Conservation (phyloP, 2,797 vertebrate genomes). For the Myotis planiceps region DNA sequence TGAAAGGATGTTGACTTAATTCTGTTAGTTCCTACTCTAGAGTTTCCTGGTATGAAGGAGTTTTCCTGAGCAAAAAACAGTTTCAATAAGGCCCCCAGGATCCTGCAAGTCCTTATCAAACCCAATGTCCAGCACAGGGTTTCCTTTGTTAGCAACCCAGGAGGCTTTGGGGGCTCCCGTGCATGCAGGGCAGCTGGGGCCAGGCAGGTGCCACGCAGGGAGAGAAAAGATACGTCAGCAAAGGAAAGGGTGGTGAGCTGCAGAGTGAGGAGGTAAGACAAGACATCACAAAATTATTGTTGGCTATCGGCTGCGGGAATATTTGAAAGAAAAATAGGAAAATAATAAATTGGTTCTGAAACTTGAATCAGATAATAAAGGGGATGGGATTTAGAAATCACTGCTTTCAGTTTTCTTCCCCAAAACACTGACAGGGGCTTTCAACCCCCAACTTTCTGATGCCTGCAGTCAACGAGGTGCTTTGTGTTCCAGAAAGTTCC, state of each 20-base stretch:
- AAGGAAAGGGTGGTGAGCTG: neutral
- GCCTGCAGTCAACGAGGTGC: neutral
- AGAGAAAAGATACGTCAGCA: neutral
- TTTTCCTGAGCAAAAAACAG: neutral
- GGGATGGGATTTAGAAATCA: neutral
- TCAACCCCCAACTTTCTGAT: neutral
- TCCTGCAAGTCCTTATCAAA: neutral
- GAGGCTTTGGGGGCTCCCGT: neutral
- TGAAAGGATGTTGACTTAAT: neutral
- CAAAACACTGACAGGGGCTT: neutral
- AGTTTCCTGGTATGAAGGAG: neutral
- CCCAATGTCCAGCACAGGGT: neutral
- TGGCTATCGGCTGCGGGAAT: rapidly evolving
- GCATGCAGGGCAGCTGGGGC: neutral
- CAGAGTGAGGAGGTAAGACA: neutral
- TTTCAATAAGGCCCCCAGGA: neutral
- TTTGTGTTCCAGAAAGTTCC: neutral
- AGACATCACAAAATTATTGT: neutral
- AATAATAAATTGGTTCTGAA: neutral
- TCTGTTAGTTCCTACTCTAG: neutral
- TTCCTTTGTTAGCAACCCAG: neutral
- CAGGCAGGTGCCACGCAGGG: neutral
- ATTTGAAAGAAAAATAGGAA: neutral
- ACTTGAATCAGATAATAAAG: neutral
- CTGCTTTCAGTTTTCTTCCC: neutral